Percentiles rank a stretch among this genome's conserved stretches.
Conservation (phyloP, 1,140 invertebrate genomes). For the Rhopalosiphum maidis region DNA sequence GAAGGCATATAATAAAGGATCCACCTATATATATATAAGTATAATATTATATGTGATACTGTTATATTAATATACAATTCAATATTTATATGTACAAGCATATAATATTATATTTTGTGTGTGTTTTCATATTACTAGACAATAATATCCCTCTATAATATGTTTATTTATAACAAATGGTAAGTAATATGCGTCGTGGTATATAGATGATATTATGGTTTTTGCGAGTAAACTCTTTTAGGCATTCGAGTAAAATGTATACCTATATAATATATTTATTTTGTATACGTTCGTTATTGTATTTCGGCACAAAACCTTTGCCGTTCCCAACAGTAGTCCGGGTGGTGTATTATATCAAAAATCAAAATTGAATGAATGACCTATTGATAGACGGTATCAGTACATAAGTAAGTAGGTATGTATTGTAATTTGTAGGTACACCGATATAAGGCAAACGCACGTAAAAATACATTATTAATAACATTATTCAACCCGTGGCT, state of each 20-base stretch:
- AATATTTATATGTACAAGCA: neutral
- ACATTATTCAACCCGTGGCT: neutral
- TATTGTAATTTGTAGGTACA: neutral
- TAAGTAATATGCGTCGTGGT: neutral
- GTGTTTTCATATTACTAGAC: neutral
- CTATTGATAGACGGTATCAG: neutral
- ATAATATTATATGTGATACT: neutral
- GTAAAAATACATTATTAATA: neutral
- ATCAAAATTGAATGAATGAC: neutral
- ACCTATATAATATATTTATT: neutral
- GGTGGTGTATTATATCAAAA: neutral
- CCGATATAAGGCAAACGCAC: neutral
- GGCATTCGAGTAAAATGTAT: neutral
- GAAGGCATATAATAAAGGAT: neutral
- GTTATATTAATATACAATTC: neutral
- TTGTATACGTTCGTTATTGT: neutral
- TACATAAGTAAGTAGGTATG: neutral
- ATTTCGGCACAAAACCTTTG: neutral
- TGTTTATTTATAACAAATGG: slow-evolving; percentile 18
- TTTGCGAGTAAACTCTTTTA: neutral
- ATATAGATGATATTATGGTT: neutral
- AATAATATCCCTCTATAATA: neutral
- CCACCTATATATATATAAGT: neutral
- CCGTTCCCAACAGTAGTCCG: neutral
- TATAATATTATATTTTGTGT: neutral